Base-by-base conservation (phyloP, 2,797 vertebrate species). In the Momotus momota region DNA sequence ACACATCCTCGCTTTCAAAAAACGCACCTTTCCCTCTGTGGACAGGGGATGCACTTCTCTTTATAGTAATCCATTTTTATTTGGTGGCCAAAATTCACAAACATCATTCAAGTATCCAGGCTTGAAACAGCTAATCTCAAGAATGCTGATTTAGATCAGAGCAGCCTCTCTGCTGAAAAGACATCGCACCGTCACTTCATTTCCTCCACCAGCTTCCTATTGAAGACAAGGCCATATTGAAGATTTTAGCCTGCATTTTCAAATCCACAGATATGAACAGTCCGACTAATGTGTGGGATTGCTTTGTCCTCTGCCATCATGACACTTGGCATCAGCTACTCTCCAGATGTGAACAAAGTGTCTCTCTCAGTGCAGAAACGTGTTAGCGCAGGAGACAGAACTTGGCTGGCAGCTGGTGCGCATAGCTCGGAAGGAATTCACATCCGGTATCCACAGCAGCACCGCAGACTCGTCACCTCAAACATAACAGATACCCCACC, bases 391-490 rank as follows among this genome's bases (percentile, higher is more conserved):
- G 58, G 87, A 94, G 73, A 75, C 27, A 90, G 66, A 79, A 90
- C 71, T 93, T 94, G 80, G 55, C 61, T 15, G 7, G 82, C 66
- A 91, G 82, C 85, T 84, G 91, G 31, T 84, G 70, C 2, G 0
- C 70, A 48, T 73, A 88, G 41, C 52, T 88, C 69, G 62, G 90
- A 96, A 88, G 51, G 82, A 96, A 94, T 90, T 93, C 64, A 73
- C 8, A 4, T 79, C 66, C 40, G 19, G 48, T 90, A 93, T 57
- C 81, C 31, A 72, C 58, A 73, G 43, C 51, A 86, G 43, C 70
- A 96, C 75, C 87, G 91, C 35, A 72, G 75, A 67, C 35, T 81
- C 82, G 86, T 69, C 58, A 73, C 35, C 75, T 91, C 80, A 75
- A 84, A 60, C 55, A 86, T 23, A 90, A 58, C 18, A 27, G 43